phyloP scores from a whole-genome alignment of 2,888 invertebrate genomes.

The Drosophila cognata region DNA sequence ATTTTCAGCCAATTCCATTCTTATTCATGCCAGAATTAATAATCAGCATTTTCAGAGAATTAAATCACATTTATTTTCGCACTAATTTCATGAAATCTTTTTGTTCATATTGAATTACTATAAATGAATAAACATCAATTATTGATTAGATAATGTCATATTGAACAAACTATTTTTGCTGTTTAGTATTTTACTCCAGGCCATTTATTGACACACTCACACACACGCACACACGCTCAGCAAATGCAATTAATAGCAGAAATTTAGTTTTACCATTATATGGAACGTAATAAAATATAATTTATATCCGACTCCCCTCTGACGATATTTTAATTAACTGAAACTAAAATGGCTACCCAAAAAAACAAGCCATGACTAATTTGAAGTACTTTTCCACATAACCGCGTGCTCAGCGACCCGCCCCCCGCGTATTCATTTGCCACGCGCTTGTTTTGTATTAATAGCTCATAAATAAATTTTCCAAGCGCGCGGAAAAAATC shows the following conservation, averaged over 20 bases:
- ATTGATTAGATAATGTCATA: not conserved
- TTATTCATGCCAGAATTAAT: not conserved
- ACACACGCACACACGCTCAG: conserved; percentile 1
- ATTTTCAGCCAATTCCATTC: not conserved
- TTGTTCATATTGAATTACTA: not conserved
- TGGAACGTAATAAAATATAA: conserved; percentile 51
- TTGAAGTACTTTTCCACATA: conserved; percentile 16
- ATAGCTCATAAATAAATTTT: conserved; percentile 72
- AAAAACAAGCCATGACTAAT: conserved; percentile 47
- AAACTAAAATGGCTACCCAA: conserved; percentile 53
- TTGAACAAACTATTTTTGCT: not conserved
- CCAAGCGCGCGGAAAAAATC: conserved; percentile 7
- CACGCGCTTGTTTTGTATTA: conserved; percentile 68
- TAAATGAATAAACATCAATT: not conserved
- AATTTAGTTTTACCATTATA: conserved; percentile 36
- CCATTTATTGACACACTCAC: not conserved
- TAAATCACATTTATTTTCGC: not conserved
- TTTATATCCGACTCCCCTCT: conserved; percentile 34
- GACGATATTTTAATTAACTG: conserved; percentile 70
- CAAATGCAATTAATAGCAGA: conserved; percentile 19
- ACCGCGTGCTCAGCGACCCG: too few relatives aligned
- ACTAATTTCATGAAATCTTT: not conserved
- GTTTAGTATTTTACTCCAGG: not conserved
- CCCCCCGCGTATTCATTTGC: conserved; percentile 27
- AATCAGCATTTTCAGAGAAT: not conserved